These are phyloP conservation scores for Furcula furcula DNA, from an alignment of 2,888 invertebrate genomes.

Conservation along the genomic window DNA sequence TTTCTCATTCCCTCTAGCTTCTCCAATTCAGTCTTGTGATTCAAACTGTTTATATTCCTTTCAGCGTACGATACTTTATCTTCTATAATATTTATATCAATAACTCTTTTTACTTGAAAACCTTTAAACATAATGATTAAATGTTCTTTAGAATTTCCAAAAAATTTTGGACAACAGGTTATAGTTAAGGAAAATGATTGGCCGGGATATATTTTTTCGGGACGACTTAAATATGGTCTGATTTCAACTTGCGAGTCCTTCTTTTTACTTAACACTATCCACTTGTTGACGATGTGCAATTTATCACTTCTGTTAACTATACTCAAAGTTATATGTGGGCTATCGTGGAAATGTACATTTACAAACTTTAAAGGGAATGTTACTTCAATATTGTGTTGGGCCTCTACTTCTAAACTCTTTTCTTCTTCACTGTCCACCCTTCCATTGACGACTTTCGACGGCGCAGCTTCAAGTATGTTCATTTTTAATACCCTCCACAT, in stretches of 20 bases:
- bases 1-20: slow-evolving; percentile 44
- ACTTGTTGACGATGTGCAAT: slow-evolving; percentile 66
- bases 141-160: slow-evolving; percentile 83
- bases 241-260: slow-evolving; percentile 77
- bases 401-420: slow-evolving; percentile 48
- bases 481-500: slow-evolving; percentile 83
- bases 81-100: slow-evolving; percentile 76
- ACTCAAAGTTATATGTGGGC: slow-evolving; percentile 37
- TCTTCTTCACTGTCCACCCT: slow-evolving; percentile 34
- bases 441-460: slow-evolving; percentile 30
- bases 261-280: slow-evolving; percentile 75
- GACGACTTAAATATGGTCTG: slow-evolving; percentile 53
- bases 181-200: slow-evolving; percentile 67
- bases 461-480: slow-evolving; percentile 43
- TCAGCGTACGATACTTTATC: slow-evolving; percentile 13
- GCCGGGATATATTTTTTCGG: slow-evolving; percentile 58
- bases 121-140: slow-evolving; percentile 82
- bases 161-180: slow-evolving; percentile 79
- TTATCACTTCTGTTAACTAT: slow-evolving; percentile 70
- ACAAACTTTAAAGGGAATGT: slow-evolving; percentile 73
- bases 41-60: slow-evolving; percentile 5
- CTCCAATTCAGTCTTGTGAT: slow-evolving; percentile 28
- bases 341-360: slow-evolving; percentile 59
- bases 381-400: slow-evolving; percentile 78
- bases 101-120: slow-evolving; percentile 82